phyloP scores from a whole-genome alignment of 2,113 vertebrate genomes.

The Meleagris gallopavo region DNA sequence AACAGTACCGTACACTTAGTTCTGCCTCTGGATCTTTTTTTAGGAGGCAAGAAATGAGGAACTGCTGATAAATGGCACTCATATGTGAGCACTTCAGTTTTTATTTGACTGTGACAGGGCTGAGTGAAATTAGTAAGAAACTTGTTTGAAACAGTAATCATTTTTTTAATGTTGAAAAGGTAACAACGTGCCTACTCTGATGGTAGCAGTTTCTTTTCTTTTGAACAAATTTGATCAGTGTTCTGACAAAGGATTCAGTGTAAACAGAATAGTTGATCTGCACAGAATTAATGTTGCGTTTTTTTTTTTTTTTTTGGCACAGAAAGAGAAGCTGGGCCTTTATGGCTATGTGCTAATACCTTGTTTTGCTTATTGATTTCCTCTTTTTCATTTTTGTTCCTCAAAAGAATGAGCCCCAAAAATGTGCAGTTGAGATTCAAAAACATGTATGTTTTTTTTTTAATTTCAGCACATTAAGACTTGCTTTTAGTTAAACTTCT shows the following conservation, averaged over 20 bases:
- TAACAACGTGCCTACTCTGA: neutral
- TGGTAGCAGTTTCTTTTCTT: neutral
- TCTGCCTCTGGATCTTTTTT: neutral
- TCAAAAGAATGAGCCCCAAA: neutral
- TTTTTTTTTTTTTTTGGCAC: neutral
- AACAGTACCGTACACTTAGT: neutral
- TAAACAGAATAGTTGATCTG: neutral
- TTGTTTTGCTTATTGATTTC: neutral
- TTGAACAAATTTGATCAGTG: neutral
- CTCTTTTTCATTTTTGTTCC: neutral
- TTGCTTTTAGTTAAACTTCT: neutral
- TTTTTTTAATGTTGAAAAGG: neutral
- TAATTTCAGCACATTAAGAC: neutral
- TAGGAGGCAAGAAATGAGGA: neutral
- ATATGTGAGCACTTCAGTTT: neutral
- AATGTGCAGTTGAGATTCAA: neutral
- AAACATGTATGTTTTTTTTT: neutral
- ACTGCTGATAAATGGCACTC: neutral
- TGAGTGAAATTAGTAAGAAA: neutral
- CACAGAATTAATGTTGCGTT: neutral
- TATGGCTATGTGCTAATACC: accelerated
- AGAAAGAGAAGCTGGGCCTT: neutral
- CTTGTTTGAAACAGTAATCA: neutral
- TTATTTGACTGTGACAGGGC: neutral
- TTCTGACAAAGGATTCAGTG: neutral